Percentiles rank a stretch among this genome's conserved stretches.
These are phyloP conservation scores for Girardinichthys multiradiatus DNA, from an alignment of 2,113 vertebrate species.

Conservation along the genomic window DNA sequence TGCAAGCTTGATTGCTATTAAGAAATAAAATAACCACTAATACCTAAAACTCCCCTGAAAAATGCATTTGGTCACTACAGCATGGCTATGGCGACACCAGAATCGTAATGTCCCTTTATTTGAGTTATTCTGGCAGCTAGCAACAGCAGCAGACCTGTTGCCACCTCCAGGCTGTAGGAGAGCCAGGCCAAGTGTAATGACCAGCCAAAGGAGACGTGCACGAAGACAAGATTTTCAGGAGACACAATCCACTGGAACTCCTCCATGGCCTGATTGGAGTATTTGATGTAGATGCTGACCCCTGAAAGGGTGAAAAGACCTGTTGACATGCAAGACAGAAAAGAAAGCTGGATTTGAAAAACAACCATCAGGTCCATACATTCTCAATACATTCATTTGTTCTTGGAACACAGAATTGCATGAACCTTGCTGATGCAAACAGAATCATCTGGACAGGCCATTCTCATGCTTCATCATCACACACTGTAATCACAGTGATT, in stretches of 20 bases:
- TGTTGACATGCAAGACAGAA: slow-evolving; percentile 44
- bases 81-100: slow-evolving; percentile 65
- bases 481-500: slow-evolving; percentile 8
- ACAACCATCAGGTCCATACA: neutral
- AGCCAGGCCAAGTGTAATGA: slow-evolving; percentile 78
- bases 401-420: neutral
- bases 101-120: slow-evolving; percentile 62
- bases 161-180: slow-evolving; percentile 74
- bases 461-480: neutral
- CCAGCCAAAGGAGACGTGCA: slow-evolving; percentile 77
- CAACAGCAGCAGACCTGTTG: slow-evolving; percentile 68
- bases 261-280: slow-evolving; percentile 77
- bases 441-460: neutral
- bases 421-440: neutral
- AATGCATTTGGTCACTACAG: slow-evolving; percentile 33
- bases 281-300: slow-evolving; percentile 78
- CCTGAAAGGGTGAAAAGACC: slow-evolving; percentile 80
- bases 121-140: slow-evolving; percentile 54
- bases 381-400: neutral
- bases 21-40: slow-evolving; percentile 6
- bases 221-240: slow-evolving; percentile 28
- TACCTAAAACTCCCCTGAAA: neutral
- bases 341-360: neutral
- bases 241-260: slow-evolving; percentile 67
- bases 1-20: neutral